Base-by-base conservation (phyloP, 1,140 invertebrate genomes). In the Myzus persicae region DNA sequence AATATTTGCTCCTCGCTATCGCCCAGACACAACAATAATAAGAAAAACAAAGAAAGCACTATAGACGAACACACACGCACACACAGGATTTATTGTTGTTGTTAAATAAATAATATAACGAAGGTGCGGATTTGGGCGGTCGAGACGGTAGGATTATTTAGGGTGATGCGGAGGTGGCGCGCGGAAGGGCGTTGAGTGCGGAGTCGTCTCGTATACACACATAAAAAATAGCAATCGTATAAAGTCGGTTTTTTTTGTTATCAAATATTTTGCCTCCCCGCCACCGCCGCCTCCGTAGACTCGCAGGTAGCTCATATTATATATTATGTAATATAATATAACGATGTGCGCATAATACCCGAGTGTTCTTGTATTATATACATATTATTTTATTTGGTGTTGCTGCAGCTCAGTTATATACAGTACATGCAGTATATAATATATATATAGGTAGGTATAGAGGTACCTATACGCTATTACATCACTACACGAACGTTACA, bases 41-140 rank as follows among this genome's bases (percentile, higher is more conserved):
- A 76, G 59, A 76, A 76, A 76, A 76, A 76, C 59, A 76, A 76
- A 76, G 31, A 76, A 76, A 76, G 36, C 31, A n/a, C 54, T 59
- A 67, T 31, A 67, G 26, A 31, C 26, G 22, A 6, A 31, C 9
- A 54, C 24, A 31, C 51, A 54, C 26, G 8, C 26, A 31, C 26
- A 59, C 54, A 67, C 14, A 76, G 31, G 59, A 76, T 76, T 76
- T 76, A 76, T 76, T 76, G 59, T 76, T 76, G 31, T 76, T 76
- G 59, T 76, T 76, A 76, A 76, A 76, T 76, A 76, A 76, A 76
- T 76, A 76, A 76, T 76, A 76, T 76, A n/a, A n/a, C 59, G 59
- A 76, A 76, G 59, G 59, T 76, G 59, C 59, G 59, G 59, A 76
- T 76, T 76, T 76, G 59, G 59, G 59, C 59, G 59, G 59, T 76